Evolutionary conservation across 2,113 vertebrate genomes (phyloP).

Genomic region (Melierax canorus): DNA sequence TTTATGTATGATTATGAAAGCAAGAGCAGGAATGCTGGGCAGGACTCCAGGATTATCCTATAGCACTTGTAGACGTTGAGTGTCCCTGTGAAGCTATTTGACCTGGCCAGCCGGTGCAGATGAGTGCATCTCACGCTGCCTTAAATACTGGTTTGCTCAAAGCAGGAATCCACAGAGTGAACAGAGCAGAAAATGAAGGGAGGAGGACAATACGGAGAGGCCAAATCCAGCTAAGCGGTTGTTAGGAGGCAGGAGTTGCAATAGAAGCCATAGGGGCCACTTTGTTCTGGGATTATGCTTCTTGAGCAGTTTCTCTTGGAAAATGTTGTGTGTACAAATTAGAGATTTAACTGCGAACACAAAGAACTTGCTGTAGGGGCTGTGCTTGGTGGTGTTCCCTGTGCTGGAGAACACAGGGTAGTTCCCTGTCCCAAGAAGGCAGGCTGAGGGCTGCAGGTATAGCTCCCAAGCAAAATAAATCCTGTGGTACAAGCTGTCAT

Average conservation of each 20-base stretch:
- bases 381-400: neutral
- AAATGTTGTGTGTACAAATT: neutral
- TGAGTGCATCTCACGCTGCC: neutral
- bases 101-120: slow-evolving; percentile 3
- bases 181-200: neutral
- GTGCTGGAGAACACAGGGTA: neutral
- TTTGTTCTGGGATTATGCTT: neutral
- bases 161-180: neutral
- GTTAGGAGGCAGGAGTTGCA: too few species aligned
- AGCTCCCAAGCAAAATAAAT: neutral
- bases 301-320: neutral
- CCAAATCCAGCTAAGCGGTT: too few species aligned
- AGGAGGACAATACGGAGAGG: neutral
- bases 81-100: slow-evolving; percentile 35
- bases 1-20: slow-evolving; percentile 14
- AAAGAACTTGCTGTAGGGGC: neutral
- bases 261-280: neutral
- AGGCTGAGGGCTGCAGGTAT: neutral
- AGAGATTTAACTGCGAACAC: neutral
- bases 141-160: neutral
- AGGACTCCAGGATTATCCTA: slow-evolving; percentile 34
- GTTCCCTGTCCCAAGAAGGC: neutral
- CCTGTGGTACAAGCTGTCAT: neutral
- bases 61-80: neutral
- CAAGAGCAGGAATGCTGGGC: slow-evolving; percentile 9